Percentiles rank a stretch among this genome's conserved stretches.
phyloP scores from a whole-genome alignment of 2,888 invertebrate genomes.

The Alsophila aescularia region DNA sequence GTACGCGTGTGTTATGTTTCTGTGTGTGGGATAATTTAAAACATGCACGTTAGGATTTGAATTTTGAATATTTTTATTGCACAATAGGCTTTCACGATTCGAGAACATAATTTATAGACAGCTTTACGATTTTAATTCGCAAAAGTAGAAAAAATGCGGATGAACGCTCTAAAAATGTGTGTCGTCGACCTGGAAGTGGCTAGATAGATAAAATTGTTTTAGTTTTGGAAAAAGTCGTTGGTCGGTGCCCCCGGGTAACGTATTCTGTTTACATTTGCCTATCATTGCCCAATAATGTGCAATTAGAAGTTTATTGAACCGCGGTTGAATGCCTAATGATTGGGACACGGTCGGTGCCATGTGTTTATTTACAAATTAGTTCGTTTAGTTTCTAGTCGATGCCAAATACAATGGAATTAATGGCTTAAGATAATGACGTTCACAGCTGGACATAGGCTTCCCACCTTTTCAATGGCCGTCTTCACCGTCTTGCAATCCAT shows the following conservation, averaged over 20 bases:
- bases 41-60: background rate
- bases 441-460: too few relatives aligned
- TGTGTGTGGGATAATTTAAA: constrained; percentile 7
- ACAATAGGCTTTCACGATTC: constrained; percentile 9
- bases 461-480: too few relatives aligned
- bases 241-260: background rate
- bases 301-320: constrained; percentile 34
- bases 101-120: constrained; percentile 11
- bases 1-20: background rate
- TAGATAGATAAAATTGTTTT: constrained; percentile 10
- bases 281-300: constrained; percentile 30
- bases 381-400: background rate
- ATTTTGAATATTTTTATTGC: constrained; percentile 1
- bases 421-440: too few relatives aligned
- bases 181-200: constrained; percentile 18
- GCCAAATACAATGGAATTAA: too few relatives aligned
- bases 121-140: constrained; percentile 18
- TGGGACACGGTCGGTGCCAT: background rate
- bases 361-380: constrained; percentile 27
- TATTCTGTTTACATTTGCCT: constrained; percentile 21
- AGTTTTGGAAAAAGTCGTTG: constrained; percentile 11
- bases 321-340: constrained; percentile 18
- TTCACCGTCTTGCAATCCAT: too few relatives aligned
- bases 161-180: constrained; percentile 25
- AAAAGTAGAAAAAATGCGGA: constrained; percentile 12